Base-by-base conservation (phyloP, 2,888 invertebrate genomes). In the Pachydiplax longipennis region DNA sequence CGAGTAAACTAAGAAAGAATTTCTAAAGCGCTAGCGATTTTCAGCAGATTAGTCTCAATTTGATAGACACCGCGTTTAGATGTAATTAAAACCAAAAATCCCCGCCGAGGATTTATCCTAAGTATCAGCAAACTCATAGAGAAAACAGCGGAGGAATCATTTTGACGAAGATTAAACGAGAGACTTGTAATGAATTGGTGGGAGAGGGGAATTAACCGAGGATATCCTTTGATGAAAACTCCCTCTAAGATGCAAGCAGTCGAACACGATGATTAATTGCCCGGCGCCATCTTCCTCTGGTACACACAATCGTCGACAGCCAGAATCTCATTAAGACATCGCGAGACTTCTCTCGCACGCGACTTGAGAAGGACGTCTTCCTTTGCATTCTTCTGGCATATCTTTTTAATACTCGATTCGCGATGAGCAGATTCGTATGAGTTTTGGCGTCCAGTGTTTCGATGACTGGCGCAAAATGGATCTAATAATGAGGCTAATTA, bases 251-350 rank as follows among this genome's bases (percentile, higher is more conserved):
- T 31, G 81, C 40, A 40, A 37, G 35, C 80, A 31, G 80, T 22
- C 18, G 87, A 35, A 61, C 61, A 8, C n/a, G 22, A 87, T 61
- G 87, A 87, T 87, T 87, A 87, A 87, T 87, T 87, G 65, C 87
- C 53, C 13, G 37, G 22, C 18, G 1, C 61, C 83, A 83, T 58
- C 83, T 37, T 61, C 35, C 61, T 37, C 37, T 35, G 37, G 61
- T 37, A 53, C 40, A 65, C 83, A 61, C 87, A 37, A 83, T 83
- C 53, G 61, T 61, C 61, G 61, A 65, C 87, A 87, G 87, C 65
- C 37, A 10, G 87, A 87, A 87, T 87, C 87, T 87, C 87, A 61
- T 87, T 87, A 87, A n/a, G 40, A 15, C 44, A 37, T 53, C 83
- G 35, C 31, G 81, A 35, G 37, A 81, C n/a, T 81, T 35, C 80